A percentile compares a stretch with the other conserved stretches of the same genome.
Conservation (phyloP, 2,888 invertebrate species). For the Poecilobothrus nobilitatus region DNA sequence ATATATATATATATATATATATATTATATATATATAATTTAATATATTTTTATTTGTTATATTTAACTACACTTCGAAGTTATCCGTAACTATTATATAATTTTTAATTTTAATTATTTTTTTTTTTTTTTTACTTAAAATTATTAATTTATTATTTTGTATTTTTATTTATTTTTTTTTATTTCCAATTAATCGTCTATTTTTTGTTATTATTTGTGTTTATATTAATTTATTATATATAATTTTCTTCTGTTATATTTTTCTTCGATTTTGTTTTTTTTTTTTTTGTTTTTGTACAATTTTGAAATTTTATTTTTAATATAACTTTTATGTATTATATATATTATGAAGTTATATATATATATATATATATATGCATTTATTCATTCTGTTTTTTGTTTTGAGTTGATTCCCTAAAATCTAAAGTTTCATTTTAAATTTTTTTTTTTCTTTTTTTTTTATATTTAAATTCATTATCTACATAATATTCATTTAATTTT, state of each 20-base stretch:
- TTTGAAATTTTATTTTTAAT: neutral
- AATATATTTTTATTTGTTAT: neutral
- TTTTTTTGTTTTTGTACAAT: neutral
- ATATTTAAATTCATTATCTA: slow-evolving; percentile 4
- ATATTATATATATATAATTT: too few relatives aligned
- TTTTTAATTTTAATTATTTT: too few relatives aligned
- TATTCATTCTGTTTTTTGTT: neutral
- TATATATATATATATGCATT: neutral
- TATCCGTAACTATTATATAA: neutral
- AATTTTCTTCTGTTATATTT: too few relatives aligned
- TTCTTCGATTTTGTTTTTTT: neutral
- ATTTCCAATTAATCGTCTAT: neutral
- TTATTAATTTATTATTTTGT: neutral
- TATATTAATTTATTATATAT: neutral
- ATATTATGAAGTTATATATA: neutral
- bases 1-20: too few relatives aligned
- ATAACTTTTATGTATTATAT: too few relatives aligned
- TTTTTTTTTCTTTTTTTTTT: neutral
- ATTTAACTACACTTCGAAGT: neutral
- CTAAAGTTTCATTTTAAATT: neutral
- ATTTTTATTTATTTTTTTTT: neutral
- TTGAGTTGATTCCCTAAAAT: neutral
- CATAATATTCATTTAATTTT: neutral
- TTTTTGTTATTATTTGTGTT: too few relatives aligned
- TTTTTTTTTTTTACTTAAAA: neutral